A percentile compares a stretch with the other conserved stretches of the same genome.
Evolutionary conservation across 2,113 vertebrate species (phyloP).

Genomic region (Picathartes gymnocephalus): DNA sequence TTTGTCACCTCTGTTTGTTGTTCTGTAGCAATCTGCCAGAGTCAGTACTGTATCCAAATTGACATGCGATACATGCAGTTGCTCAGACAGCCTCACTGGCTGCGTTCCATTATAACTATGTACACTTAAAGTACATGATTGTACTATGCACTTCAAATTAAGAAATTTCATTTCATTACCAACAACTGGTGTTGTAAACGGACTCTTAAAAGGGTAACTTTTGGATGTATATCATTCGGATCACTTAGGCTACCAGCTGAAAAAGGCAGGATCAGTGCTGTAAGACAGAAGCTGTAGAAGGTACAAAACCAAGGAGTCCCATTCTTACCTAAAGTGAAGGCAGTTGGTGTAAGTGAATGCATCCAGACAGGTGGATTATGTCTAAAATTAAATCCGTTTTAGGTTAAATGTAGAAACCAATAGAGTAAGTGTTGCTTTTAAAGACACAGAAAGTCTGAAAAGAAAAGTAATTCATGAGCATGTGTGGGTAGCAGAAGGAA

Average conservation of each 20-base stretch:
- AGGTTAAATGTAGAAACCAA: neutral
- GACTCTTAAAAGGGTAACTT: neutral
- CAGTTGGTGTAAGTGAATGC: neutral
- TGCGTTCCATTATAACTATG: neutral
- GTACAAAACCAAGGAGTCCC: neutral
- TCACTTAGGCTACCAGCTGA: neutral
- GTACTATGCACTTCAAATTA: neutral
- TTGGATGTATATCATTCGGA: neutral
- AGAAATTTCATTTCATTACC: neutral
- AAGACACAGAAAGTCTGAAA: neutral
- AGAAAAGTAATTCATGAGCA: neutral
- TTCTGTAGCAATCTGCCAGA: neutral
- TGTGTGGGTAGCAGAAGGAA: neutral
- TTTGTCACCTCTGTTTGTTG: neutral
- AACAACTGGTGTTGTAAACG: neutral
- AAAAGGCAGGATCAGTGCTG: neutral
- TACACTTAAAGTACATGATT: neutral
- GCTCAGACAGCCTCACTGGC: neutral
- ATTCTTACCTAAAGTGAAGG: neutral
- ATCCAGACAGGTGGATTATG: neutral
- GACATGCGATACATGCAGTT: neutral
- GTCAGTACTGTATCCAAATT: neutral
- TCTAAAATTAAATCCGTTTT: neutral
- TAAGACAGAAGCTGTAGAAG: neutral
- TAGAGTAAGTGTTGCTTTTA: neutral